These are phyloP conservation scores for Aphaenogaster ashmeadi DNA, from an alignment of 1,140 invertebrate species.

Conservation along the genomic window DNA sequence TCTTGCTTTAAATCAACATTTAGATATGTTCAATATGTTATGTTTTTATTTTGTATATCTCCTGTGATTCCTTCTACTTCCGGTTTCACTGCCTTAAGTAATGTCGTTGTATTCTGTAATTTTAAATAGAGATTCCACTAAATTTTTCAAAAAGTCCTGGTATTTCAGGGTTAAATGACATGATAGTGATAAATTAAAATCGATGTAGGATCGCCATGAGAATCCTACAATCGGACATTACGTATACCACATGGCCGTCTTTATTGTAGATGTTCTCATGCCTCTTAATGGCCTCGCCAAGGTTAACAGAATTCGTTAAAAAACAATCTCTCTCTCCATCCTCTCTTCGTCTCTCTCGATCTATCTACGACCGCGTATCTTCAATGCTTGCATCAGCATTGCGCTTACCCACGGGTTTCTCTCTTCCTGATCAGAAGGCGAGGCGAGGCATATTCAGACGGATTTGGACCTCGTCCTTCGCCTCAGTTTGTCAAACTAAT, in stretches of 20 bases:
- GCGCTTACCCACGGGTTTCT: neutral
- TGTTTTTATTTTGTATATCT: neutral
- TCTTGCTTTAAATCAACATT: neutral
- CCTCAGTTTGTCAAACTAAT: slow-evolving; percentile 73
- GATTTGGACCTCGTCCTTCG: slow-evolving; percentile 68
- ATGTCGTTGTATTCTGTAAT: neutral
- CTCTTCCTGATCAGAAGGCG: neutral
- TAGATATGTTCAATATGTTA: neutral
- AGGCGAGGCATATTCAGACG: neutral
- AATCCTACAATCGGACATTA: slow-evolving; percentile 21
- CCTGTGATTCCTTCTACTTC: neutral
- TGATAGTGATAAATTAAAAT: neutral
- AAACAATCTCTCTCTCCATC: slow-evolving; percentile 51
- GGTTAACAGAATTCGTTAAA: slow-evolving; percentile 68
- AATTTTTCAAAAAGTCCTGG: neutral
- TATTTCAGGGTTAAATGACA: neutral
- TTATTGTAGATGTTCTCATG: slow-evolving; percentile 13
- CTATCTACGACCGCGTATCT: slow-evolving; percentile 31
- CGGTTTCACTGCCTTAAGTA: neutral
- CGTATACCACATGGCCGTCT: neutral
- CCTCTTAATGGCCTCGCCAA: slow-evolving; percentile 49
- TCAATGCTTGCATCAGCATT: slow-evolving; percentile 58
- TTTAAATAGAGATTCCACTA: neutral
- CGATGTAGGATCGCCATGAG: neutral
- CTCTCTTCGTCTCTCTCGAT: slow-evolving; percentile 31